Base-by-base conservation (phyloP, 2,888 invertebrate genomes). In the Azorinus chamasolen region DNA sequence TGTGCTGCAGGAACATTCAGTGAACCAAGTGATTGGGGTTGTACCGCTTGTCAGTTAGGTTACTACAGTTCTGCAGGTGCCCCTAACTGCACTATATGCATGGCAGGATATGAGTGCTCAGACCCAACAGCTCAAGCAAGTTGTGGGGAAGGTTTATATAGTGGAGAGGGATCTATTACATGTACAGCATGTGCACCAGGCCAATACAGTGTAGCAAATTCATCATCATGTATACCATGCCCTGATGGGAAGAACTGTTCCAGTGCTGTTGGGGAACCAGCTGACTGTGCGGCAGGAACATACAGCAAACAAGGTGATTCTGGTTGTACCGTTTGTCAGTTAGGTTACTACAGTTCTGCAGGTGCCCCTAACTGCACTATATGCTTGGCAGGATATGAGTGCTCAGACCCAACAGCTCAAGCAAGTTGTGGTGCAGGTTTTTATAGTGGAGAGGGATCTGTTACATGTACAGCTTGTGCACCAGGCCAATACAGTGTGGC, bases 261-360 rank as follows among this genome's bases (percentile, higher is more conserved):
- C 6, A 76, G 61, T 16, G 65, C 83, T 0, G 68, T 43, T 25
- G 73, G 71, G 6, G n/a, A 53, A 6, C 88, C 86, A 1, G 51
- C 66, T 3, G 76, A 72, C 18, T 91, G 91, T 68, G 37, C 70
- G 2, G 46, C 85, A 2, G 91, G 91, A 1, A 83, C 82, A 0
- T 91, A 85, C 62, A 85, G 90, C n/a, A 57, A 41, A 0, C 88
- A 83, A 3, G 83, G 87, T 20, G 78, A 78, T 39, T 81, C 74
- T 3, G 25, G 61, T 4, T 90, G 90, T 63, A 79, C 82, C 12
- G 55, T 41, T 0, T 92, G 92, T 83, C 81, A 84, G 3, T 82
- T 88, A 5, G 91, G 92, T 2, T 73, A 82, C n/a, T 84, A 87
- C 18, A 92, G 92, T 22, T 43, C 6, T 18, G 27, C 2, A 46